Conservation (phyloP, 1,140 invertebrate genomes). For the Drosophila nebulosa region DNA sequence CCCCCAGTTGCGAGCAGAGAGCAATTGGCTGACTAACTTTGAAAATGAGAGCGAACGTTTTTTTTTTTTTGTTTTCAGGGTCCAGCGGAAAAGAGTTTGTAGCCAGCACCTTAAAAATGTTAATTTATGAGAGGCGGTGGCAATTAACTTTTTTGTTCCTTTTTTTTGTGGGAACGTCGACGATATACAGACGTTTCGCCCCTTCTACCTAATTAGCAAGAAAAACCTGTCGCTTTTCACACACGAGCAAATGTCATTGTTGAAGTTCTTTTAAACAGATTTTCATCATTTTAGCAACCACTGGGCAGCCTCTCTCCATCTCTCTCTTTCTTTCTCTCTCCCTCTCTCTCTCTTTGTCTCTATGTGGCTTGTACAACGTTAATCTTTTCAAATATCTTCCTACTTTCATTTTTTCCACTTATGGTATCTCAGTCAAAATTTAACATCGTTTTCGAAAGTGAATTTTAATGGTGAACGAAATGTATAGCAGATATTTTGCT, state of each 20-base stretch:
- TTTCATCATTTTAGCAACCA: background rate
- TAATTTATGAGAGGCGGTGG: slow-evolving; percentile 24
- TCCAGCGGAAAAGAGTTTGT: too few relatives aligned
- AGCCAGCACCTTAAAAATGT: slow-evolving; percentile 1
- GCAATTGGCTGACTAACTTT: slow-evolving; percentile 17
- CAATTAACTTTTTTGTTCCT: background rate
- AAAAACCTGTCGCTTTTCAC: slow-evolving; percentile 7
- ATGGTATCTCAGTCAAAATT: slow-evolving; percentile 6
- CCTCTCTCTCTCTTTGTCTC: background rate
- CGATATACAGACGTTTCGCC: slow-evolving; percentile 7
- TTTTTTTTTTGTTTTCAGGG: slow-evolving; percentile 4
- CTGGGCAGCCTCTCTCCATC: background rate
- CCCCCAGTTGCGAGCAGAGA: slow-evolving; percentile 20
- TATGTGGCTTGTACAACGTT: too few relatives aligned
- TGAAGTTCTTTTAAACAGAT: background rate
- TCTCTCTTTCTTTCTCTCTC: background rate
- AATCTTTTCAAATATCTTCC: slow-evolving; percentile 4
- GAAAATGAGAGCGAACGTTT: slow-evolving; percentile 41
- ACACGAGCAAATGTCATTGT: slow-evolving; percentile 29
- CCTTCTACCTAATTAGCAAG: slow-evolving; percentile 31
- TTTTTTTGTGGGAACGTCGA: slow-evolving; percentile 17
- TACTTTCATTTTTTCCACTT: slow-evolving; percentile 35
- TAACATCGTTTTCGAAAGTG: slow-evolving; percentile 42
- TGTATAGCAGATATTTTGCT: slow-evolving; percentile 10
- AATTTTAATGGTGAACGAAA: slow-evolving; percentile 35